Percentiles rank a stretch among this genome's conserved stretches.
phyloP scores from a whole-genome alignment of 2,797 vertebrate genomes.

The Naso thynnoides region DNA sequence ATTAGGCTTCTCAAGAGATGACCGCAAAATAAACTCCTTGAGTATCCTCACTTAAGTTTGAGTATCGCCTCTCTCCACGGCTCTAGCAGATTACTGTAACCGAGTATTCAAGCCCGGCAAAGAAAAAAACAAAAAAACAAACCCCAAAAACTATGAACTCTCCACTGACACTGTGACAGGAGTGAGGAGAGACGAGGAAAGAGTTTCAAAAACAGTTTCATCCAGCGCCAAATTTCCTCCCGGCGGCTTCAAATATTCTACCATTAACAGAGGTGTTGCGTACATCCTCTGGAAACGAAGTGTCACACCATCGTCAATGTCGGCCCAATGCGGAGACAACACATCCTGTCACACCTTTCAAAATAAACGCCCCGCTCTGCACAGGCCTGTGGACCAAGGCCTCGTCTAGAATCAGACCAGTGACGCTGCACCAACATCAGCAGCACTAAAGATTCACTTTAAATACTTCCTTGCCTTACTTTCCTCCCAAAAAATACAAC shows the following conservation, averaged over 20 bases:
- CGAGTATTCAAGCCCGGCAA: not conserved
- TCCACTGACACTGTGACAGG: not conserved
- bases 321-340: not conserved
- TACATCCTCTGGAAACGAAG: constrained; percentile 61
- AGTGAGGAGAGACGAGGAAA: not conserved
- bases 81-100: not conserved
- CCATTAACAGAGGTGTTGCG: constrained; percentile 53
- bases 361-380: constrained; percentile 55
- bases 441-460: not conserved
- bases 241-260: constrained; percentile 69
- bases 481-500: not conserved
- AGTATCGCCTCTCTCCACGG: too few species aligned
- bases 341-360: constrained; percentile 32
- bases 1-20: not conserved
- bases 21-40: too few species aligned
- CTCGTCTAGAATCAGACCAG: too few species aligned
- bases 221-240: constrained; percentile 60
- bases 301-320: not conserved
- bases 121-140: too few species aligned
- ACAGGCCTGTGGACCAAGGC: too few species aligned
- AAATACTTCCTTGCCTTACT: too few species aligned
- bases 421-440: too few species aligned
- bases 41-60: too few species aligned
- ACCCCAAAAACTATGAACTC: not conserved
- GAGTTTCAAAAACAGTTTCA: constrained; percentile 46